Percentiles rank a stretch among this genome's conserved stretches.
Evolutionary conservation across 1,140 invertebrate species (phyloP).

Genomic region (Vollenhovia emeryi): DNA sequence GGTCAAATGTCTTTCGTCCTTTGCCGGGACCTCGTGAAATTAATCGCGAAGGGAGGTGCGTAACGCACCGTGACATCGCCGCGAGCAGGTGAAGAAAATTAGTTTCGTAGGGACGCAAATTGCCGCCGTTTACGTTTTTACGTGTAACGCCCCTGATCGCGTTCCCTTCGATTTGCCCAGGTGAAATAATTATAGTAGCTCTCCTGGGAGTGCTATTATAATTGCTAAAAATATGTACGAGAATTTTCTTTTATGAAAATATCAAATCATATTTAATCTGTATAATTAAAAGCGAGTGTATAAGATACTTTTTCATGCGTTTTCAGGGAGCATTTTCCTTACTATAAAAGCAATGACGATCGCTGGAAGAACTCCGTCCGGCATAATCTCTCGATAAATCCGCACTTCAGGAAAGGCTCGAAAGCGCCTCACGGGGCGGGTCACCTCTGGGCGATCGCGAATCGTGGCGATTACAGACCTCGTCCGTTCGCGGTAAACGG

Average conservation of each 20-base stretch:
- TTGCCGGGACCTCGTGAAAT: conserved; percentile 61
- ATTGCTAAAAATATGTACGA: background rate
- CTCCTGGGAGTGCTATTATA: background rate
- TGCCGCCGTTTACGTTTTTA: conserved; percentile 4
- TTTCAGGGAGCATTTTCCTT: conserved; percentile 93
- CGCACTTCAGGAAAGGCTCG: conserved; percentile 94
- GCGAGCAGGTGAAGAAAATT: conserved; percentile 79
- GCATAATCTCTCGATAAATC: conserved; percentile 95
- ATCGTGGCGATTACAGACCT: conserved; percentile 85
- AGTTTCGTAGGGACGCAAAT: conserved; percentile 37
- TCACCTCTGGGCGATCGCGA: conserved; percentile 93
- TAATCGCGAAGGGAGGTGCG: conserved; percentile 73
- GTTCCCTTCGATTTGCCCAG: background rate
- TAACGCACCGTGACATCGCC: conserved; percentile 77
- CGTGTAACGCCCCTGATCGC: background rate
- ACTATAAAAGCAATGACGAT: conserved; percentile 94
- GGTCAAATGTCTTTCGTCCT: conserved; percentile 20
- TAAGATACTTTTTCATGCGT: conserved; percentile 41
- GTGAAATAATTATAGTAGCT: background rate
- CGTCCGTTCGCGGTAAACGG: conserved; percentile 68
- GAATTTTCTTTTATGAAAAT: background rate
- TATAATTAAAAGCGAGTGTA: background rate
- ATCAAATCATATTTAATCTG: conserved; percentile 21
- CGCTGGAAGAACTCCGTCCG: conserved; percentile 96
- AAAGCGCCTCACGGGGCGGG: conserved; percentile 94